Evolutionary conservation across 2,113 vertebrate genomes (phyloP), one percentile per base, ranked within the genome.

Genomic region (Miniopterus natalensis): DNA sequence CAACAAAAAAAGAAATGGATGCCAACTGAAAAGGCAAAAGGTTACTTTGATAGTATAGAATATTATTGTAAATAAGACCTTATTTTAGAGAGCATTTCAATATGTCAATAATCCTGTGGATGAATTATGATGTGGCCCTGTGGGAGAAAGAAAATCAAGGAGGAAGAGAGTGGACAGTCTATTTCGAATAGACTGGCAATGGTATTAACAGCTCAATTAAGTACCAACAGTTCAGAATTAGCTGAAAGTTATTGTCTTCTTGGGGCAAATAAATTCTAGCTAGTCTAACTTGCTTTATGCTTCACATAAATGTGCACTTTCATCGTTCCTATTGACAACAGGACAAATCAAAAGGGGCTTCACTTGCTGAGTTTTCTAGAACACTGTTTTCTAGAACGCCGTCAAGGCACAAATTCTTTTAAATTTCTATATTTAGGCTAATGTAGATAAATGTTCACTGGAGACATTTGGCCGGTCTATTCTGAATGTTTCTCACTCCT

Each of bases 221-320:
- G 96, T 79, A n/a, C 65, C 88, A 55, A 3, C 59, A 91, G 66
- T 95, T 97, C 96, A 96, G 77, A 98, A 92, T 98, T 94, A 94
- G 85, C 93, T 84, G 90, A 92, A 85, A 96, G 51, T 3, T 95
- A 92, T 92, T 92, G 80, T 97, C 73, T 96, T 95, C 31, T 93
- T 90, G 97, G 8, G 90, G 94, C 93, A 95, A 94, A 47, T 96
- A 97, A 91, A 92, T 95, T 92, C 84, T 94, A 83, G 88, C 53
- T 90, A 31, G 73, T 94, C 83, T 96, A 73, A 95, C 87, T 96
- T 96, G 73, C 90, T 93, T 89, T 97, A 93, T 93, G 65, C 93
- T 92, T 96, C 88, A 83, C 55, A 59, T 81, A 92, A 66, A 92
- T 92, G 57, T 91, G 20, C 92, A 87, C 79, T 96, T 94, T 18